Evolutionary conservation across 2,888 invertebrate genomes (phyloP).

Genomic region (Torymus texanus): DNA sequence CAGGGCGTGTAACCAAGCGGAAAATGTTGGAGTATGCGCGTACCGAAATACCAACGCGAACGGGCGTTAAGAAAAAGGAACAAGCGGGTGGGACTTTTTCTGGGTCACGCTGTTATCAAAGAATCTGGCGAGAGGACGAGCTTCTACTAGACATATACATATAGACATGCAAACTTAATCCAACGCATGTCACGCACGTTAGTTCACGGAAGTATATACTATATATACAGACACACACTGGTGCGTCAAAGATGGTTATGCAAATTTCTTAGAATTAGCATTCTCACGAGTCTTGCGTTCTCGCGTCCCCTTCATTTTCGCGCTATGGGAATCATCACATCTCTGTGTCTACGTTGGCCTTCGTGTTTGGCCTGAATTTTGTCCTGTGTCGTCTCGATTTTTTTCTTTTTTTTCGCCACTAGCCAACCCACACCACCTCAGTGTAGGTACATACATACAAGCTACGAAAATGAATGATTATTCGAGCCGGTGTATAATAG

Average conservation of each 20-base stretch:
- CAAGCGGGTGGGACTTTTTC: not conserved
- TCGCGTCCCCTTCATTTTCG: constrained; percentile 11
- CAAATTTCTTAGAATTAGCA: constrained; percentile 43
- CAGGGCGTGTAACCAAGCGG: not conserved
- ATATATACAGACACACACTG: not conserved
- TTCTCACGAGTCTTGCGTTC: constrained; percentile 1
- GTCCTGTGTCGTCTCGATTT: not conserved
- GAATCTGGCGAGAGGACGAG: constrained; percentile 8
- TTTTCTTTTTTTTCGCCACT: not conserved
- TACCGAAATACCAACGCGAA: not conserved
- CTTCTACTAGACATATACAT: not conserved
- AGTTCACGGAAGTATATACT: not conserved
- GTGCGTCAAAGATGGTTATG: constrained; percentile 43
- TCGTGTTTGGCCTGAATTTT: constrained; percentile 1
- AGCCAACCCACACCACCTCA: no score
- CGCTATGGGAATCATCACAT: constrained; percentile 22
- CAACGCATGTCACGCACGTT: constrained; percentile 25
- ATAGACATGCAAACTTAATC: constrained; percentile 25
- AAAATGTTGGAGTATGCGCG: not conserved
- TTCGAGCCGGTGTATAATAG: not conserved
- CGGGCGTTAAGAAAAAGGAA: not conserved
- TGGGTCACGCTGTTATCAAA: constrained; percentile 45
- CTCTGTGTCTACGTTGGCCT: not conserved
- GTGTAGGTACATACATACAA: not conserved
- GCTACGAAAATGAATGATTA: constrained; percentile 30